Conservation (phyloP, 1,140 invertebrate species). For the Atopsyche davidsoni region DNA sequence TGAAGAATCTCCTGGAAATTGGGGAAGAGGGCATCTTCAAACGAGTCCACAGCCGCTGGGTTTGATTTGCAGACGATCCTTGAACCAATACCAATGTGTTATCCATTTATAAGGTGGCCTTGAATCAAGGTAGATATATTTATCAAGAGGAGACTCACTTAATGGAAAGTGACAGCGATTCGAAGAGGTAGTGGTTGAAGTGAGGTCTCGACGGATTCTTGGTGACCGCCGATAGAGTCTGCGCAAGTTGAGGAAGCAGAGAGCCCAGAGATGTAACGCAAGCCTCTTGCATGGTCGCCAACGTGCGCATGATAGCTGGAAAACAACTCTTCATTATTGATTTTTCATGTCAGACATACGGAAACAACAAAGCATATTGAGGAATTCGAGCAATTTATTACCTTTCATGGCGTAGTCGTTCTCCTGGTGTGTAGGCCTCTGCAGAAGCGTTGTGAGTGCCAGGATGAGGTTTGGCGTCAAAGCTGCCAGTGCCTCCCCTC, state of each 20-base stretch:
- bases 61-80: slow-evolving; percentile 81
- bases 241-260: slow-evolving; percentile 76
- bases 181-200: slow-evolving; percentile 97
- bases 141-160: slow-evolving; percentile 50
- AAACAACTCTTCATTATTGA: slow-evolving; percentile 23
- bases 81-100: slow-evolving; percentile 33
- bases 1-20: slow-evolving; percentile 90
- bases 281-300: slow-evolving; percentile 72
- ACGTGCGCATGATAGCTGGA: slow-evolving; percentile 81
- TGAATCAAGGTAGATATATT: slow-evolving; percentile 2
- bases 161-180: slow-evolving; percentile 83
- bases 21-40: slow-evolving; percentile 87
- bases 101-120: neutral
- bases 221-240: slow-evolving; percentile 76
- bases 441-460: slow-evolving; percentile 70
- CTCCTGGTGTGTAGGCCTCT: slow-evolving; percentile 70
- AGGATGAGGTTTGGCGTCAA: slow-evolving; percentile 50
- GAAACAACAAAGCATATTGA: slow-evolving; percentile 10
- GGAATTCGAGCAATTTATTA: slow-evolving; percentile 34
- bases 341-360: too few species aligned
- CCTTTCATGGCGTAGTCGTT: slow-evolving; percentile 98
- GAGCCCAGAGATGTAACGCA: slow-evolving; percentile 75
- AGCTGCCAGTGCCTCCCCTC: slow-evolving; percentile 58
- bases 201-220: slow-evolving; percentile 95
- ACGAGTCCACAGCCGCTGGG: slow-evolving; percentile 71